Evolutionary conservation across 2,888 invertebrate genomes (phyloP), one percentile per base, ranked within the genome.

Genomic region (Drosophila nr. medialis): DNA sequence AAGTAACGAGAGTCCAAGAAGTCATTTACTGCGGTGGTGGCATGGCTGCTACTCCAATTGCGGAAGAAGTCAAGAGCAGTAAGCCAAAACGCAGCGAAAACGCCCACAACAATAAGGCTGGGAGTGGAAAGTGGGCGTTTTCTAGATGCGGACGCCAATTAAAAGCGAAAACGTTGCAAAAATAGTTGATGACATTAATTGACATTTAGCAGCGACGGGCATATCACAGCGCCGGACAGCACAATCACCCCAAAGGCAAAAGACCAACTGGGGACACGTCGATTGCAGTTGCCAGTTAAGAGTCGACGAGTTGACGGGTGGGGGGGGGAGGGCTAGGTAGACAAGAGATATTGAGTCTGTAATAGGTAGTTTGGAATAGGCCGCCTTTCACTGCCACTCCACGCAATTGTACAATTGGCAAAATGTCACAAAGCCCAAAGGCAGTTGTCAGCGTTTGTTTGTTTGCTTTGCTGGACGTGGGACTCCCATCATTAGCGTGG

Each of bases 401-500:
- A 84, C 89, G 84, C 84, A 85, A 90, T 85, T 90, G 85, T 85
- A 90, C 90, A 90, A 85, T 85, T 85, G 85, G 85, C 85, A 78
- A 81, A 76, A 85, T 85, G 85, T 85, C 85, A 85, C 87, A 84
- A 90, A 90, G 77, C 89, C 90, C 75, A 75, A 80, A 80, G 91
- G 76, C 90, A 85, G 86, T 86, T 90, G 86, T 90, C 86, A 86
- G 69, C 74, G 84, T 74, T 72, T 87, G 75, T 83, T 56, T 55
- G 56, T 42, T 56, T 27, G 36, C 27, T n/a, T 30, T 53, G 62
- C 36, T 38, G 55, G 55, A 55, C 55, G 81, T 87, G 90, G 90
- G 89, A 90, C 85, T 90, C 89, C 89, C 91, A 86, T 86, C 86
- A 86, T 86, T 86, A 86, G 91, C 91, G 86, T 90, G 91, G 86